These are phyloP conservation scores for Eupsittula cactorum DNA, from an alignment of 2,113 vertebrate genomes.

Conservation along the genomic window DNA sequence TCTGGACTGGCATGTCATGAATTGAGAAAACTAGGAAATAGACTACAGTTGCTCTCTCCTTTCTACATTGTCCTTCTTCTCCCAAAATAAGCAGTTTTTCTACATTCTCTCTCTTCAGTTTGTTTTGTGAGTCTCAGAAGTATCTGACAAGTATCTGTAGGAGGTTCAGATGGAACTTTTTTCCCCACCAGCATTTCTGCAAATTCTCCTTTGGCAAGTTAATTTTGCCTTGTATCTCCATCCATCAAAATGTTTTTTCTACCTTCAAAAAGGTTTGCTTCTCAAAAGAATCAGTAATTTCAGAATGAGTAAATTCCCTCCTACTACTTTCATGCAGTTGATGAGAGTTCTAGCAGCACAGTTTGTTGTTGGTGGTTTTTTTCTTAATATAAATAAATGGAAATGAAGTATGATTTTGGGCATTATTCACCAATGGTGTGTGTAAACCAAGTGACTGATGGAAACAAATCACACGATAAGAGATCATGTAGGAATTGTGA, in stretches of 20 bases:
- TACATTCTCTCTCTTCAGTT: background rate
- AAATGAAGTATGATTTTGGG: background rate
- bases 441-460: background rate
- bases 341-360: background rate
- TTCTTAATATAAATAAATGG: background rate
- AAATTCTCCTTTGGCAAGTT: background rate
- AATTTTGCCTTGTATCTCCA: background rate
- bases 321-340: background rate
- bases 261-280: background rate
- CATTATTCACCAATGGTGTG: background rate
- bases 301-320: background rate
- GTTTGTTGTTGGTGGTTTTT: background rate
- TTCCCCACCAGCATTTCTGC: background rate
- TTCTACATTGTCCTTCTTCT: background rate
- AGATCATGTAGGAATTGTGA: background rate
- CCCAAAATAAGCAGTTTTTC: background rate
- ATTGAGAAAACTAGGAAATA: background rate
- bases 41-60: background rate
- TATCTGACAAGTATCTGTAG: background rate
- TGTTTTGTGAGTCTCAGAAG: background rate
- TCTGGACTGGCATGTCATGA: background rate
- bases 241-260: background rate
- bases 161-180: background rate
- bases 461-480: background rate
- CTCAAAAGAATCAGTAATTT: background rate